Evolutionary conservation across 2,888 invertebrate species (phyloP).

Genomic region (Chalcosyrphus nemorum): DNA sequence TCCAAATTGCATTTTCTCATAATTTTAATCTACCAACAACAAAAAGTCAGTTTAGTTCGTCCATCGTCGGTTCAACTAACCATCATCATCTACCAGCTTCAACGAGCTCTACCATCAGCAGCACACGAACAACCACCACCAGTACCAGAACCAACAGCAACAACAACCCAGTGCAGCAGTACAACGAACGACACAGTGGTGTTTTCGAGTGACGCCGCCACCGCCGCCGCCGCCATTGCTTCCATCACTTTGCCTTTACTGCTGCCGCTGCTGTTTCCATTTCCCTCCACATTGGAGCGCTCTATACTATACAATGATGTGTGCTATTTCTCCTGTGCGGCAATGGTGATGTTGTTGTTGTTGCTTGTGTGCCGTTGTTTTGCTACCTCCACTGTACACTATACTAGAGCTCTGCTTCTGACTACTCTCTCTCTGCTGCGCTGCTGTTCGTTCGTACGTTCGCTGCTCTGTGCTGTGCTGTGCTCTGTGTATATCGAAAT

Average conservation of each 20-base stretch:
- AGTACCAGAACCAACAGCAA: constrained; percentile 24
- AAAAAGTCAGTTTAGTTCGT: constrained; percentile 27
- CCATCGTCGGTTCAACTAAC: constrained; percentile 35
- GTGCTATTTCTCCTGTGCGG: constrained; percentile 74
- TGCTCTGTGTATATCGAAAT: constrained; percentile 74
- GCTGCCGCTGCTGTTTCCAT: constrained; percentile 77
- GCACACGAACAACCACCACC: not conserved
- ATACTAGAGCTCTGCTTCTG: constrained; percentile 21
- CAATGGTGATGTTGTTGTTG: constrained; percentile 27
- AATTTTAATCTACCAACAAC: constrained; percentile 75
- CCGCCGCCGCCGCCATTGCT: constrained; percentile 17
- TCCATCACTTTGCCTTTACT: constrained; percentile 62
- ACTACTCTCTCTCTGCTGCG: constrained; percentile 21
- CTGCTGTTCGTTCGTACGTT: not conserved
- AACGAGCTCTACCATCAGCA: constrained; percentile 13
- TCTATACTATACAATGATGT: constrained; percentile 69
- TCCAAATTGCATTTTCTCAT: constrained; percentile 75
- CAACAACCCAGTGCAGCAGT: constrained; percentile 25
- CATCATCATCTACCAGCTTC: constrained; percentile 43
- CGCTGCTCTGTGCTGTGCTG: constrained; percentile 33
- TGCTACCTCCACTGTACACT: constrained; percentile 53
- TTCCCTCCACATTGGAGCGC: constrained; percentile 74
- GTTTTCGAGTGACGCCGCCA: constrained; percentile 69
- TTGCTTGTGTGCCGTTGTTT: constrained; percentile 53
- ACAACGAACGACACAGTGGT: constrained; percentile 58